Evolutionary conservation across 2,888 invertebrate genomes (phyloP), one percentile per base, ranked within the genome.

Genomic region (Patella depressa): DNA sequence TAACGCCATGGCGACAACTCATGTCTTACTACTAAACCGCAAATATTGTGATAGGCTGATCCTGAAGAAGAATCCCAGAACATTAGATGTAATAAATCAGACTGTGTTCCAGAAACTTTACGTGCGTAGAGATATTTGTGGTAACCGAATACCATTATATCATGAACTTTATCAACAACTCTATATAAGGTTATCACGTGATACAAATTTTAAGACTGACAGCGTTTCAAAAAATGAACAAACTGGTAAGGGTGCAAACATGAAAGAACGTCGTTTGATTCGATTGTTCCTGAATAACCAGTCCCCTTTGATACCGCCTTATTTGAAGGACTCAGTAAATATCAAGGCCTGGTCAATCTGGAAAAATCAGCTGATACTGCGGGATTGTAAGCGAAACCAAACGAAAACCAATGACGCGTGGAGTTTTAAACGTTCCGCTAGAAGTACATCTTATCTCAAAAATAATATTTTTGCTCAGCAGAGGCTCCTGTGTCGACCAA

Each of bases 311-410:
- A 24, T 24, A 19, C 24, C 65, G 9, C 65, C 65, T 24, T 65
- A 65, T 14, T 24, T 24, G 14, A 24, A 24, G 24, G 65, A 65
- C 24, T 65, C 65, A 24, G 24, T 65, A 9, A 24, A 24, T 65
- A 24, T 24, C 24, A 65, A 15, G 24, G 11, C 19, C 65, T 24
- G 65, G 24, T 65, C 65, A 24, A 24, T 65, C 24, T 11, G 19
- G 65, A 65, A 65, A 15, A 65, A 65, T 65, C 19, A 65, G 65
- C 11, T 15, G 65, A 65, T 65, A 65, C 11, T 65, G 65, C 65
- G 65, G 1, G 24, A 65, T 3, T 24, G 19, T 19, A 65, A 65
- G 12, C 65, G 65, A 15, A 65, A 19, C 9, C 12, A 12, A 65
- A 24, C 19, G 65, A 65, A 24, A 14, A 11, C 17, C 14, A 15